Conservation (phyloP, 2,888 invertebrate genomes). For the Caenorhabditis sp. region DNA sequence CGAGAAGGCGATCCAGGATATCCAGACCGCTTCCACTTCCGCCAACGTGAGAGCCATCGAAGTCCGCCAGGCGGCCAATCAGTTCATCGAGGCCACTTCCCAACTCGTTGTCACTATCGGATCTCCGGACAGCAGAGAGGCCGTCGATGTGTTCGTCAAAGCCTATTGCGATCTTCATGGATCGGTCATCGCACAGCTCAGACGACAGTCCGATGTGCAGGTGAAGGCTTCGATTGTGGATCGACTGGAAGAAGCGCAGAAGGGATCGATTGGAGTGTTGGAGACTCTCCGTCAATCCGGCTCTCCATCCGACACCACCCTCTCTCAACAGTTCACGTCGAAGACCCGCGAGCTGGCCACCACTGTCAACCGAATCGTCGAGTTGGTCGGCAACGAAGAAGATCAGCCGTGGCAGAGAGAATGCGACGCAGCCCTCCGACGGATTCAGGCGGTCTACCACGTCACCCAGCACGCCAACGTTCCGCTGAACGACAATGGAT, state of each 20-base stretch:
- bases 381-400: constrained; percentile 91
- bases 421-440: constrained; percentile 93
- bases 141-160: constrained; percentile 72
- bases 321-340: constrained; percentile 65
- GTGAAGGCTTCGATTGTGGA: constrained; percentile 34
- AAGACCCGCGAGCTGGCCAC: constrained; percentile 57
- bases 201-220: constrained; percentile 28
- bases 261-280: constrained; percentile 68
- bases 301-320: constrained; percentile 57
- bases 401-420: constrained; percentile 94
- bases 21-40: constrained; percentile 81
- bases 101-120: constrained; percentile 83
- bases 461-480: constrained; percentile 90
- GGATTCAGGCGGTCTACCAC: constrained; percentile 89
- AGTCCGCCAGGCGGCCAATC: constrained; percentile 88
- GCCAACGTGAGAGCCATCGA: constrained; percentile 85
- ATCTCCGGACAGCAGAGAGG: constrained; percentile 64
- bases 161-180: constrained; percentile 73
- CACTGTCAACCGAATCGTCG: constrained; percentile 87
- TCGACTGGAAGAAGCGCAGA: constrained; percentile 61
- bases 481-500: constrained; percentile 88
- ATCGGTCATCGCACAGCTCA: constrained; percentile 63
- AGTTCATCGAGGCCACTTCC: constrained; percentile 88
- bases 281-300: constrained; percentile 56
- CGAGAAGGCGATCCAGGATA: constrained; percentile 87